Conservation (phyloP, 2,888 invertebrate species). For the Cordylochernes scorpioides region DNA sequence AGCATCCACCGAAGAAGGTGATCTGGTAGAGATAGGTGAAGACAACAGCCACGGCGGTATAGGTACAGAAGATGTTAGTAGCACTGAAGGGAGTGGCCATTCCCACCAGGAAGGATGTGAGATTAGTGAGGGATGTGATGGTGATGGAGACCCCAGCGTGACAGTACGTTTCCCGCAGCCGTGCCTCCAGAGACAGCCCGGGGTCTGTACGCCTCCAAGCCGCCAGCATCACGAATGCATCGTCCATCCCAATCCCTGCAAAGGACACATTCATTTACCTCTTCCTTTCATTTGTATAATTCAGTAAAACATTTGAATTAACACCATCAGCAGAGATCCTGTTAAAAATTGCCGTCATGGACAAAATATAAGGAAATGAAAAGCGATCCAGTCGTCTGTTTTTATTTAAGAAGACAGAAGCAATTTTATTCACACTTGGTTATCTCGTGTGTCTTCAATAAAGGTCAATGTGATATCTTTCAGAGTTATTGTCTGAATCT, state of each 20-base stretch:
- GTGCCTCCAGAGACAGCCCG: conserved; percentile 40
- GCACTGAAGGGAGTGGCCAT: conserved; percentile 77
- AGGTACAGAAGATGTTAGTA: conserved; percentile 70
- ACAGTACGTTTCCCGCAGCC: conserved; percentile 61
- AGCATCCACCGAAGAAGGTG: conserved; percentile 71
- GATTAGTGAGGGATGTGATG: conserved; percentile 69
- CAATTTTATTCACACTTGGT: too few species aligned
- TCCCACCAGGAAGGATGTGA: conserved; percentile 24
- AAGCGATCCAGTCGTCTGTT: too few species aligned
- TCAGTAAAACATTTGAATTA: too few species aligned
- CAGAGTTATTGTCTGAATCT: too few species aligned
- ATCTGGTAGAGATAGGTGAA: conserved; percentile 76
- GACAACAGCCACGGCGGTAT: conserved; percentile 67
- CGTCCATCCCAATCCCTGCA: conserved; percentile 78
- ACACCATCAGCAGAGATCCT: too few species aligned
- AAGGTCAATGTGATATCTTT: too few species aligned
- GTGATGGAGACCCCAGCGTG: conserved; percentile 87
- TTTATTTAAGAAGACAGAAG: too few species aligned
- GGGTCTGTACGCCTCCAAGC: conserved; percentile 70
- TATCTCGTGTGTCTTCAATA: too few species aligned
- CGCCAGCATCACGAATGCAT: conserved; percentile 81
- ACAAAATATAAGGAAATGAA: too few species aligned
- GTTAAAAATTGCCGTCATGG: too few species aligned
- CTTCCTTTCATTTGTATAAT: too few species aligned
- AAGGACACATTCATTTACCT: conserved; percentile 12